Evolutionary conservation across 2,888 invertebrate species (phyloP).

Genomic region (Lasioglossum leucozonium): DNA sequence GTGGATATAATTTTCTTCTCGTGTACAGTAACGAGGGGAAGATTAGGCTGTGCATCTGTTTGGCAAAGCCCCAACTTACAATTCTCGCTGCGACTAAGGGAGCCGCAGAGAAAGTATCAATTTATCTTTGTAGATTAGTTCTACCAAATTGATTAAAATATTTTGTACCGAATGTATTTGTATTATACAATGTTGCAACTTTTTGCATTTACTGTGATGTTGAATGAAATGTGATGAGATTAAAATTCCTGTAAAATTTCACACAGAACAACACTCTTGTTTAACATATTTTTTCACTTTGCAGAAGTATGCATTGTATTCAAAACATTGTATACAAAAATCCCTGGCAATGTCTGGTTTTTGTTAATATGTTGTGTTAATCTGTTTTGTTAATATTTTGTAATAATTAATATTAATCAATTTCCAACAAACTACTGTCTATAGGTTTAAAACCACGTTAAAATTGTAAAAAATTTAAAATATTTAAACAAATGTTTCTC

Average conservation of each 20-base stretch:
- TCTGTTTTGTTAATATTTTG: too few species aligned
- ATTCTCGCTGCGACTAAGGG: slow-evolving; percentile 18
- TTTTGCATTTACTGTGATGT: neutral
- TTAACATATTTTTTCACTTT: neutral
- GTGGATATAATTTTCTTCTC: neutral
- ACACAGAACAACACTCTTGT: neutral
- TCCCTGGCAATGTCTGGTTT: too few species aligned
- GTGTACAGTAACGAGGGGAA: slow-evolving; percentile 25
- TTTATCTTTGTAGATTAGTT: slow-evolving; percentile 20
- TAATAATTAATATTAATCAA: too few species aligned
- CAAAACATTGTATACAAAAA: neutral
- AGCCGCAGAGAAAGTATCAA: slow-evolving; percentile 32
- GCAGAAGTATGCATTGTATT: neutral
- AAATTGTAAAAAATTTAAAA: neutral
- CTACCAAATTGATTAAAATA: slow-evolving; percentile 16
- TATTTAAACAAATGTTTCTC: neutral
- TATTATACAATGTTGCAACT: neutral
- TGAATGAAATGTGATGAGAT: neutral
- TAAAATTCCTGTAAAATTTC: neutral
- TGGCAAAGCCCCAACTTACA: slow-evolving; percentile 38
- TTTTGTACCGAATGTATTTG: neutral
- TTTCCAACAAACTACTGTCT: too few species aligned
- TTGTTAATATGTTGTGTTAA: too few species aligned
- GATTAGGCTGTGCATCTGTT: slow-evolving; percentile 26
- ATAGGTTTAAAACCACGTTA: too few species aligned